phyloP scores from a whole-genome alignment of 2,888 invertebrate genomes.

The Drosophila diplacantha region DNA sequence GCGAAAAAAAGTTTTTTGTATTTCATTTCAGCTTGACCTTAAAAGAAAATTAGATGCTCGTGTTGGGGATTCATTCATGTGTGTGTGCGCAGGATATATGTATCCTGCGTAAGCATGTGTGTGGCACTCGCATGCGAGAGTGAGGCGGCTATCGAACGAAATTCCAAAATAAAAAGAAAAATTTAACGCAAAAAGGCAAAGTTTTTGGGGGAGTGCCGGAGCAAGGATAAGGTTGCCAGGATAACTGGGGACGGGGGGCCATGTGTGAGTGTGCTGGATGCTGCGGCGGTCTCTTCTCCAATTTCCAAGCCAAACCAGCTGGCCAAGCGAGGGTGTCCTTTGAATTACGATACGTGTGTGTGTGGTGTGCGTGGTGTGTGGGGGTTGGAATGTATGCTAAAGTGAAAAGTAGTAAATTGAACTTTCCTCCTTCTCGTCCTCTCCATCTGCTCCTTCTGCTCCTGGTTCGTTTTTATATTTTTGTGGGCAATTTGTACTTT shows the following conservation, averaged over 20 bases:
- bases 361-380: conserved; percentile 31
- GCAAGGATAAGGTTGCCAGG: conserved; percentile 36
- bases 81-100: conserved; percentile 27
- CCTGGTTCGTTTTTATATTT: conserved; percentile 57
- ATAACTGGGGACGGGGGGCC: conserved; percentile 19
- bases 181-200: conserved; percentile 72
- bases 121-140: conserved; percentile 35
- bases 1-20: conserved; percentile 61
- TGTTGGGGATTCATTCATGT: conserved; percentile 50
- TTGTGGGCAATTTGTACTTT: conserved; percentile 74
- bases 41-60: conserved; percentile 73
- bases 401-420: conserved; percentile 76
- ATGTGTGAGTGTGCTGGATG: conserved; percentile 27
- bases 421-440: conserved; percentile 54
- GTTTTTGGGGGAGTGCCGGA: conserved; percentile 43
- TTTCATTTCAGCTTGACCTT: conserved; percentile 72
- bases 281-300: conserved; percentile 56
- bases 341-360: conserved; percentile 40
- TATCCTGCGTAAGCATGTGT: conserved; percentile 19
- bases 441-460: conserved; percentile 16
- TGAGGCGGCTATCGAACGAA: conserved; percentile 64
- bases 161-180: conserved; percentile 73
- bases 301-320: conserved; percentile 56
- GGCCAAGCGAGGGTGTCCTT: conserved; percentile 52
- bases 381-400: conserved; percentile 55